A percentile compares a stretch with the other conserved stretches of the same genome.
These are phyloP conservation scores for Tipula vernalis DNA, from an alignment of 2,888 invertebrate genomes.

Conservation along the genomic window DNA sequence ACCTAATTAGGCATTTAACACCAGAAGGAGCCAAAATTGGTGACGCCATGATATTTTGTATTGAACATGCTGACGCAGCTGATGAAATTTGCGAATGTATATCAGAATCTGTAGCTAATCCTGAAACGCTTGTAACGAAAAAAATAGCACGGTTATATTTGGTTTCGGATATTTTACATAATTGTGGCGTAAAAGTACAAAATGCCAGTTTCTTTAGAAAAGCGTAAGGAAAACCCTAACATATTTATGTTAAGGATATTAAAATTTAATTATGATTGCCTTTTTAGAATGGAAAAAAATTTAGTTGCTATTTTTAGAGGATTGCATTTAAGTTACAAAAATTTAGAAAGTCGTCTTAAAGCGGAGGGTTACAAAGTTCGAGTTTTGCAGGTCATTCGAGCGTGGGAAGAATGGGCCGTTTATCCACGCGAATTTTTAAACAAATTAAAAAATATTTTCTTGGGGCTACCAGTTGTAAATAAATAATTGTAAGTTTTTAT, in stretches of 20 bases:
- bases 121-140: slow-evolving; percentile 65
- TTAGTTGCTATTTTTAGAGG: slow-evolving; percentile 65
- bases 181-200: slow-evolving; percentile 90
- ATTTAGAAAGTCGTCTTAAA: slow-evolving; percentile 71
- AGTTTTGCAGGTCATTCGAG: slow-evolving; percentile 78
- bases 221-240: slow-evolving; percentile 44
- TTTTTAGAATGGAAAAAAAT: slow-evolving; percentile 65
- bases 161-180: slow-evolving; percentile 92
- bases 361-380: slow-evolving; percentile 93
- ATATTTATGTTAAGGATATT: background rate
- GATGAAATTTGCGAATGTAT: slow-evolving; percentile 92
- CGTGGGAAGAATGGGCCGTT: slow-evolving; percentile 97
- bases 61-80: slow-evolving; percentile 96
- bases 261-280: slow-evolving; percentile 12
- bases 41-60: slow-evolving; percentile 97
- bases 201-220: slow-evolving; percentile 89
- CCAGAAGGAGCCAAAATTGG: slow-evolving; percentile 73
- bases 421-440: slow-evolving; percentile 88
- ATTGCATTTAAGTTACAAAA: slow-evolving; percentile 56
- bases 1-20: slow-evolving; percentile 72
- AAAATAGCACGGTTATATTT: slow-evolving; percentile 90
- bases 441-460: slow-evolving; percentile 77
- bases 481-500: background rate
- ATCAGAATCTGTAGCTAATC: slow-evolving; percentile 69
- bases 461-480: slow-evolving; percentile 48